phyloP scores from a whole-genome alignment of 92 coral and sea anemone species.

The Epizoanthus scotinus region DNA sequence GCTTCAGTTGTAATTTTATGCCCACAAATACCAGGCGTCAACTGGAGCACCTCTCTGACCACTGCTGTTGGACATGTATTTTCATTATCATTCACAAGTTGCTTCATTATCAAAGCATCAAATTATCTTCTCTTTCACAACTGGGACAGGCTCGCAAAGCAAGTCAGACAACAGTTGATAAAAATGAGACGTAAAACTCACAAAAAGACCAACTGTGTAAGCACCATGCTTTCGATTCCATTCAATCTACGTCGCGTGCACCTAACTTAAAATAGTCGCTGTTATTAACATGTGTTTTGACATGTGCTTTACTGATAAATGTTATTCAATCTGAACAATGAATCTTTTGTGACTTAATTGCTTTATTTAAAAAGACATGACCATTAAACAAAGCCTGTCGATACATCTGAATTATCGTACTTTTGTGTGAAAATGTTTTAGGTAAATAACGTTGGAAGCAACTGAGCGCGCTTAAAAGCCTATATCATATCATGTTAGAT shows the following conservation, averaged over 20 bases:
- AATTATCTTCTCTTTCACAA: slow-evolving; percentile 13
- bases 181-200: slow-evolving; percentile 40
- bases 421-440: slow-evolving; percentile 79
- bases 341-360: slow-evolving; percentile 85
- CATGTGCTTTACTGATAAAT: slow-evolving; percentile 94
- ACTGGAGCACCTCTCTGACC: slow-evolving; percentile 24
- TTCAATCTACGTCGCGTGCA: slow-evolving; percentile 68
- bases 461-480: slow-evolving; percentile 56
- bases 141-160: slow-evolving; percentile 43
- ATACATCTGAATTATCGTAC: slow-evolving; percentile 88
- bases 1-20: slow-evolving; percentile 41
- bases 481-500: slow-evolving; percentile 66
- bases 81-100: background rate
- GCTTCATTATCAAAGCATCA: background rate
- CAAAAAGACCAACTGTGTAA: slow-evolving; percentile 78
- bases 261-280: slow-evolving; percentile 75
- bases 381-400: slow-evolving; percentile 79
- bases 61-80: slow-evolving; percentile 15
- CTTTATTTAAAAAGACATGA: slow-evolving; percentile 90
- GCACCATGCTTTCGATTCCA: slow-evolving; percentile 68
- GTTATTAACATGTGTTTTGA: slow-evolving; percentile 94
- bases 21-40: slow-evolving; percentile 42
- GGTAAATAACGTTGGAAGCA: slow-evolving; percentile 59
- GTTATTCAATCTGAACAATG: slow-evolving; percentile 83
- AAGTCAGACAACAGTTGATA: slow-evolving; percentile 46